Evolutionary conservation across 2,113 vertebrate genomes (phyloP).

Genomic region (Tichodroma muraria): DNA sequence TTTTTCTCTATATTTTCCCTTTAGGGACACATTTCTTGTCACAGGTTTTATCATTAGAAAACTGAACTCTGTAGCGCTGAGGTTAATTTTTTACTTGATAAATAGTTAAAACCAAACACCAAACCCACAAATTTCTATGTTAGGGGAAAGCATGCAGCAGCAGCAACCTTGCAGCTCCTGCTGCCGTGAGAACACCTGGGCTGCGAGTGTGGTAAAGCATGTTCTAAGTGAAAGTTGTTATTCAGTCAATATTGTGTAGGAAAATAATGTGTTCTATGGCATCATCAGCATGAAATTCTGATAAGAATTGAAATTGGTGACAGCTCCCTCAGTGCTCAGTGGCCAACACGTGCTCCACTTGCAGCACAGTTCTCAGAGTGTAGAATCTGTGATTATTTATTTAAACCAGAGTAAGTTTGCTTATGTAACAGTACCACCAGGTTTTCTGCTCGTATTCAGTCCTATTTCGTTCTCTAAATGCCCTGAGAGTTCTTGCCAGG

Average conservation of each 20-base stretch:
- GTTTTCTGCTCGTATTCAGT: background rate
- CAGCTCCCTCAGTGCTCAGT: background rate
- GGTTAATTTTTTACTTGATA: background rate
- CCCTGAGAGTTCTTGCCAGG: background rate
- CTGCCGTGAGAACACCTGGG: background rate
- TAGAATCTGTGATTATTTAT: background rate
- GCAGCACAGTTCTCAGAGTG: background rate
- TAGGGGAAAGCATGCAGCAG: background rate
- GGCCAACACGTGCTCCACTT: fast-evolving
- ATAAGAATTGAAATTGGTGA: conserved; percentile 54
- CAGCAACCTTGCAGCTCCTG: background rate
- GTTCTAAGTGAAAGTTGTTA: conserved; percentile 32
- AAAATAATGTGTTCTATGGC: conserved; percentile 44
- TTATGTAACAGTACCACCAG: background rate
- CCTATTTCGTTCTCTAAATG: background rate
- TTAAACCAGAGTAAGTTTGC: background rate
- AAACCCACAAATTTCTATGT: background rate
- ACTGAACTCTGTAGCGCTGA: background rate
- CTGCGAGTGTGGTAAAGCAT: background rate
- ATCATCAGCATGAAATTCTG: conserved; percentile 56
- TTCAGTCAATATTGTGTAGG: conserved; percentile 45
- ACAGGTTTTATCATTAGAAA: background rate
- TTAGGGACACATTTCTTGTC: background rate
- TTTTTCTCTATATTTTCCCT: background rate
- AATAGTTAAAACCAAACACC: background rate